Evolutionary conservation across 2,113 vertebrate genomes (phyloP).

Genomic region (Lepus timidus): DNA sequence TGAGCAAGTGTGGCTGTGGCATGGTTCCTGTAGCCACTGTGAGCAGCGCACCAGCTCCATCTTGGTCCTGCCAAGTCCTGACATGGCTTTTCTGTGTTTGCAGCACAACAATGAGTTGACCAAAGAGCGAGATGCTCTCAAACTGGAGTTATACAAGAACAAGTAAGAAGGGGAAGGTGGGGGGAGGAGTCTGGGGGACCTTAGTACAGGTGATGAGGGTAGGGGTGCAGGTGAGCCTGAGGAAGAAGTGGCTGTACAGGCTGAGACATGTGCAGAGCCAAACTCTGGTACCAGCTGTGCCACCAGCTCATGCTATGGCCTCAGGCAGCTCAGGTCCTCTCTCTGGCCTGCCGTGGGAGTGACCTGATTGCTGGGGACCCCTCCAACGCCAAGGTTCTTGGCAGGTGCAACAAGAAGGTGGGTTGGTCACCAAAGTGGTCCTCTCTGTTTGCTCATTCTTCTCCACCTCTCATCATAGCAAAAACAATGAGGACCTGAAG

Average conservation of each 20-base stretch:
- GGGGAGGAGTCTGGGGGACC: neutral
- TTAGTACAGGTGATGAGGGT: too few species aligned
- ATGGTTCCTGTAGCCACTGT: too few species aligned
- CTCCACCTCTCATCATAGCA: conserved; percentile 85
- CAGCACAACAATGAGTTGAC: conserved; percentile 96
- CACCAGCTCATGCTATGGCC: neutral
- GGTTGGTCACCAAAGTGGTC: neutral
- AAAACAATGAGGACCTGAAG: conserved; percentile 92
- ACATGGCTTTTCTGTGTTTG: conserved; percentile 64
- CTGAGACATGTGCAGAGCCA: neutral
- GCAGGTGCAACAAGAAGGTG: neutral
- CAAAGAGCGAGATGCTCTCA: conserved; percentile 94
- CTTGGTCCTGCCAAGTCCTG: neutral
- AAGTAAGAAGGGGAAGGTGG: conserved; percentile 88
- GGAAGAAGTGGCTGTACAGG: neutral
- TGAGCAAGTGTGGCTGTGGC: too few species aligned
- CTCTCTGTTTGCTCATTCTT: neutral
- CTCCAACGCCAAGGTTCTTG: neutral
- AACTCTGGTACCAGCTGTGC: neutral
- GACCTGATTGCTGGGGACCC: neutral
- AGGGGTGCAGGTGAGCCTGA: fast-evolving
- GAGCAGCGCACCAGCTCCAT: too few species aligned
- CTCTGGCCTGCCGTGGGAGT: neutral
- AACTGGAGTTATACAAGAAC: conserved; percentile 92
- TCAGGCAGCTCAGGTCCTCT: neutral